Conservation (phyloP, 2,113 vertebrate species). For the Equus przewalskii region DNA sequence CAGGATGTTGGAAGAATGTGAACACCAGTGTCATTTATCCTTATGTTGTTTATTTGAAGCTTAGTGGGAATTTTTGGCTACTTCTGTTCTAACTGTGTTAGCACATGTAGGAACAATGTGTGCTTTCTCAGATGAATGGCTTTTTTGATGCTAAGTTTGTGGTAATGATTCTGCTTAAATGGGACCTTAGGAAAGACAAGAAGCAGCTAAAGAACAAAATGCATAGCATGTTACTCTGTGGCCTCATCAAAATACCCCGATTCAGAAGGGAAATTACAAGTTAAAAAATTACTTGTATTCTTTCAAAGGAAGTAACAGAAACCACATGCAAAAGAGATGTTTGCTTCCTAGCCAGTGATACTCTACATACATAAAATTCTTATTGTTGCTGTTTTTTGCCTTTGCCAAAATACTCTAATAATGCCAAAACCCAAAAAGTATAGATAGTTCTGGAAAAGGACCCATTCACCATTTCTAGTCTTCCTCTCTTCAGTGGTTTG, state of each 20-base stretch:
- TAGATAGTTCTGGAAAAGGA: background rate
- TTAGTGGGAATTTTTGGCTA: slow-evolving; percentile 30
- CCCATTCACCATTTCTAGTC: background rate
- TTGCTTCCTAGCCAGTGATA: background rate
- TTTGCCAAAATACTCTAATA: background rate
- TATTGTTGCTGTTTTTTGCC: background rate
- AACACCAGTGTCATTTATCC: background rate
- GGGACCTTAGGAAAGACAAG: slow-evolving; percentile 16
- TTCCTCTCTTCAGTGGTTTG: background rate
- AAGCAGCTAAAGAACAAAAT: slow-evolving; percentile 29
- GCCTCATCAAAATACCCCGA: background rate
- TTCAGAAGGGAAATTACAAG: background rate
- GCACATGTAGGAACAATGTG: slow-evolving; percentile 21
- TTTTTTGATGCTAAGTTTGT: slow-evolving; percentile 26
- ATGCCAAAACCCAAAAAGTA: background rate
- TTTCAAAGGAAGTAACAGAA: slow-evolving; percentile 38
- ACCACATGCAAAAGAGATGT: background rate
- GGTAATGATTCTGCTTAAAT: background rate
- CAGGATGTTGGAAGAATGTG: background rate
- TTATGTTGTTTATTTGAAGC: slow-evolving; percentile 40
- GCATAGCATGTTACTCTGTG: background rate
- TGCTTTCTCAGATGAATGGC: slow-evolving; percentile 15
- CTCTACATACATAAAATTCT: background rate
- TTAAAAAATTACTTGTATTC: background rate
- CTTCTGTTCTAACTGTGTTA: slow-evolving; percentile 18